Conservation (phyloP, 2,797 vertebrate species). For the Sebastes matsubarae region DNA sequence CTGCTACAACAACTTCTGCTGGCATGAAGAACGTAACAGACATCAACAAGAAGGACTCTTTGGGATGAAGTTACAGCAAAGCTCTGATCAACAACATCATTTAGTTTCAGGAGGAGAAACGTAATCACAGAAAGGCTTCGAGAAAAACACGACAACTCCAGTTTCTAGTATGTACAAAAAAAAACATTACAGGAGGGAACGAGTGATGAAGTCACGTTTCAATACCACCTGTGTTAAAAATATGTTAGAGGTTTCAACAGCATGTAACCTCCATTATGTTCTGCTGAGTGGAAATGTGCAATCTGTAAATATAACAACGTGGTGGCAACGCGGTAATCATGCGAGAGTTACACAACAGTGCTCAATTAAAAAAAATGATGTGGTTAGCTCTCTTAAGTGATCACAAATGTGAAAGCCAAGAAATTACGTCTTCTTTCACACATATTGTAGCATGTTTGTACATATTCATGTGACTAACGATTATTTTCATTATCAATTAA, state of each 20-base stretch:
- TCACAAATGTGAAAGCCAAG: background rate
- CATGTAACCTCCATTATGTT: background rate
- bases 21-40: constrained; percentile 37
- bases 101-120: background rate
- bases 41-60: background rate
- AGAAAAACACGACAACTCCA: background rate
- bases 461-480: background rate
- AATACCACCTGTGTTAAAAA: background rate
- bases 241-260: background rate
- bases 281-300: background rate
- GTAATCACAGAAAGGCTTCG: background rate
- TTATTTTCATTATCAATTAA: background rate
- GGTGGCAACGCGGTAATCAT: background rate
- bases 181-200: background rate
- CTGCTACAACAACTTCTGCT: constrained; percentile 51
- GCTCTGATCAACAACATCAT: background rate
- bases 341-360: background rate
- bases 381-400: background rate
- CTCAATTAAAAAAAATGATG: background rate
- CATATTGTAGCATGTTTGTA: background rate
- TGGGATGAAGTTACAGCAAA: background rate
- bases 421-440: background rate
- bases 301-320: background rate
- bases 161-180: background rate
- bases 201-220: background rate